Evolutionary conservation across 2,797 vertebrate genomes (phyloP).

Genomic region (Zalophus californianus): DNA sequence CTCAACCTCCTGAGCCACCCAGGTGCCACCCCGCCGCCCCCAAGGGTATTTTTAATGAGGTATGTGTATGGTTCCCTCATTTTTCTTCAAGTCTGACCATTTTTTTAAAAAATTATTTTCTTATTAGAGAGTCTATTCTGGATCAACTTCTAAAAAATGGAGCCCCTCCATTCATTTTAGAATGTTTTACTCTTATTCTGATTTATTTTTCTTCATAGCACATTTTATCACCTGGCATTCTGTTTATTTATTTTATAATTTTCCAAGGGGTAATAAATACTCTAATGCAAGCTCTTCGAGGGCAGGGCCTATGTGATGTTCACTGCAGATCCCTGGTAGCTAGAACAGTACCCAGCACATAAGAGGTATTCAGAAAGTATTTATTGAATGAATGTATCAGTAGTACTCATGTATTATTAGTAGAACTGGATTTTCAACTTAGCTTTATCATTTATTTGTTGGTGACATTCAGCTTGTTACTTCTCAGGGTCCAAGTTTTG

Average conservation of each 20-base stretch:
- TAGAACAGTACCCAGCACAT: background rate
- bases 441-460: background rate
- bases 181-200: background rate
- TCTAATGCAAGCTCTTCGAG: background rate
- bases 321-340: background rate
- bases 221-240: background rate
- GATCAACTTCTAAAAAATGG: background rate
- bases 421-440: constrained; percentile 19
- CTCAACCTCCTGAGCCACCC: background rate
- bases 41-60: background rate
- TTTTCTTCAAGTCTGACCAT: constrained; percentile 5
- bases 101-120: background rate
- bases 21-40: background rate
- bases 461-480: background rate
- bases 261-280: background rate
- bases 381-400: background rate
- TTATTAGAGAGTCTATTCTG: background rate
- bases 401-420: background rate
- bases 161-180: background rate
- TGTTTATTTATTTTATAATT: constrained; percentile 5
- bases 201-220: constrained; percentile 41
- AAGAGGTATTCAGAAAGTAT: background rate
- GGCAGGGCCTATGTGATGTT: background rate
- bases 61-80: background rate
- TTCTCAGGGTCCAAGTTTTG: background rate